Base-by-base conservation (phyloP, 2,113 vertebrate species). In the Pteruthius melanotis region DNA sequence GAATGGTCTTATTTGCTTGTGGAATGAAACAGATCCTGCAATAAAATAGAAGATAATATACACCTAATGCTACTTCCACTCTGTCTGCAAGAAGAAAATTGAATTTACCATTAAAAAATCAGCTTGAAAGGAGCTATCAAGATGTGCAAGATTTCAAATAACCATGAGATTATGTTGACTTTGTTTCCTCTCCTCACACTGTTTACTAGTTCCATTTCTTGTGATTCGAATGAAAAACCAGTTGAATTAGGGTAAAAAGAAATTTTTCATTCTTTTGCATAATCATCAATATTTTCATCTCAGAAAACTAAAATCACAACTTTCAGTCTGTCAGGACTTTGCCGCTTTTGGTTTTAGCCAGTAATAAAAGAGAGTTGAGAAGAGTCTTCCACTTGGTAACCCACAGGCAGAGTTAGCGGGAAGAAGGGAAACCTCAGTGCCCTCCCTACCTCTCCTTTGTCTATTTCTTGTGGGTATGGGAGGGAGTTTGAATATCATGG, bases 1-100 rank as follows among this genome's bases (percentile, higher is more conserved):
- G 66, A 97, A 79, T 59, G 18, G 22, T 86, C 59, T 94, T 71
- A 71, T 92, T 96, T 91, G 78, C 93, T 91, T 12, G 7, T 8
- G 26, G 70, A 93, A 93, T 33, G 3, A 95, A 96, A 80, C 24
- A 89, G 37, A 63, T 85, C 64, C 87, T 87, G 11, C 47, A 90
- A 65, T 80, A 83, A 77, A 90, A 89, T n/a, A 24, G 50, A 92
- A 89, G 31, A 52, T 12, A 83, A 22, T 23, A 65, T 80, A 83
- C 56, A 35, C 7, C 39, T 94, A 63, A 63, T 79, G 49, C 15
- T 78, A 40, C 13, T 80, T 92, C 31, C 31, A 85, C 31, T 45
- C 53, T 71, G 44, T 13, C 42, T 74, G 11, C n/a, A 80, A 74
- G 26, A 95, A 95, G 44, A 68, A 79, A 79, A 92, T 35, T 1